phyloP scores from a whole-genome alignment of 2,113 vertebrate species.

The Hepsetus odoe region DNA sequence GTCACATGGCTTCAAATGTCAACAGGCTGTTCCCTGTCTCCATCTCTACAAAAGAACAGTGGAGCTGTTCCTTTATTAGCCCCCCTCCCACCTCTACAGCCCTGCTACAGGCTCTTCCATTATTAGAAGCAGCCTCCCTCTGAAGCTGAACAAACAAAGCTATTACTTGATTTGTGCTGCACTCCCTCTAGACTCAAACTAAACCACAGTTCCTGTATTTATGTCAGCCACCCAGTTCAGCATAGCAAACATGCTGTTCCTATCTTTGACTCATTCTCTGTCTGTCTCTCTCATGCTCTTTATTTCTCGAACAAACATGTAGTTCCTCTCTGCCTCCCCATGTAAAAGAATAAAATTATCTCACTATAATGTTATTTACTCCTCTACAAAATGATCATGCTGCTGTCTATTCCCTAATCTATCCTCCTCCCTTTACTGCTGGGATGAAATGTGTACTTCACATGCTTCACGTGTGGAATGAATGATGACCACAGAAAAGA shows the following conservation, averaged over 20 bases:
- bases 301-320: constrained; percentile 54
- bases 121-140: constrained; percentile 44
- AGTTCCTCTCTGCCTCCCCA: constrained; percentile 31
- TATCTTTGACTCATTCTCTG: constrained; percentile 40
- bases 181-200: constrained; percentile 51
- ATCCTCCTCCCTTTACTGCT: neutral
- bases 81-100: constrained; percentile 39
- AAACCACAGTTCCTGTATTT: constrained; percentile 58
- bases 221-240: constrained; percentile 44
- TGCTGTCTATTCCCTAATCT: constrained; percentile 32
- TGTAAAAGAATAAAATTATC: constrained; percentile 50
- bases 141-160: constrained; percentile 52
- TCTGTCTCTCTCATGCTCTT: constrained; percentile 2
- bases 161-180: constrained; percentile 50
- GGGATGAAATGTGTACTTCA: neutral
- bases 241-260: constrained; percentile 63
- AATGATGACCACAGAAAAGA: neutral
- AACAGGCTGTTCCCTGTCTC: constrained; percentile 55
- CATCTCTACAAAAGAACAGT: constrained; percentile 46
- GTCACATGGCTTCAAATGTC: constrained; percentile 59
- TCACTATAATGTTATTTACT: constrained; percentile 62
- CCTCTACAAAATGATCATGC: constrained; percentile 42
- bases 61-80: constrained; percentile 53
- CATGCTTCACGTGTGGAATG: neutral
- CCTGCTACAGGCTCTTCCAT: constrained; percentile 47